Evolutionary conservation across 2,113 vertebrate species (phyloP), one percentile per base, ranked within the genome.

Genomic region (Aix galericulata): DNA sequence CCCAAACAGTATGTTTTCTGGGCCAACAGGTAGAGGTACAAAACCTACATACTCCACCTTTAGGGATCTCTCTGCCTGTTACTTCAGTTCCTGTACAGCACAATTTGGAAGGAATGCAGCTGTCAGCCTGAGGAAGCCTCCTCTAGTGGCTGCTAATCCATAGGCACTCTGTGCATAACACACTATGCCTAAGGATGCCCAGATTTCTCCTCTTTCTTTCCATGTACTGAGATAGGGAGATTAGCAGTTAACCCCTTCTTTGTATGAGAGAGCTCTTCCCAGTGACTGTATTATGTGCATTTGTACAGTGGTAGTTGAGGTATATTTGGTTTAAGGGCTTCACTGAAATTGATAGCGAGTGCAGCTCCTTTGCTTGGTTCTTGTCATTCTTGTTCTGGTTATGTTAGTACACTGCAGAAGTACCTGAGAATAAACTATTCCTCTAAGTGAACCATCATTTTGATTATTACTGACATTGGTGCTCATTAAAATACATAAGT

Each of bases 401-500:
- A 64, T 93, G 87, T 96, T 95, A 90, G 79, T 94, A 88, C 75
- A 89, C 56, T 93, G 88, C 34, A 83, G 79, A 95, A 96, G 88
- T 97, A 98, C 94, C 96, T 97, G 95, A 85, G 90, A 97, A 95
- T 97, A 97, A 97, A 96, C 95, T 97, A 96, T 96, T 97, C 89
- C 97, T 97, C 97, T 98, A 97, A 98, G 98, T 97, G 48, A 97
- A 97, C 95, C 96, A 97, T 95, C 78, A 91, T 97, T 98, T 95
- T 98, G 97, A 98, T 98, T 98, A 98, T 98, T 98, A 97, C 95
- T 97, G 98, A 98, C 98, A 98, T 96, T 87, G 96, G 96, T 97
- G 97, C 98, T 99, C 98, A 98, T 99, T 99, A 99, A 98, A 96
- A 98, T 98, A 98, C 98, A 98, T 97, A 97, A 98, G 97, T 98